Percentiles rank a stretch among this genome's conserved stretches.
phyloP scores from a whole-genome alignment of 2,888 invertebrate species.

The Isoperla grammatica region DNA sequence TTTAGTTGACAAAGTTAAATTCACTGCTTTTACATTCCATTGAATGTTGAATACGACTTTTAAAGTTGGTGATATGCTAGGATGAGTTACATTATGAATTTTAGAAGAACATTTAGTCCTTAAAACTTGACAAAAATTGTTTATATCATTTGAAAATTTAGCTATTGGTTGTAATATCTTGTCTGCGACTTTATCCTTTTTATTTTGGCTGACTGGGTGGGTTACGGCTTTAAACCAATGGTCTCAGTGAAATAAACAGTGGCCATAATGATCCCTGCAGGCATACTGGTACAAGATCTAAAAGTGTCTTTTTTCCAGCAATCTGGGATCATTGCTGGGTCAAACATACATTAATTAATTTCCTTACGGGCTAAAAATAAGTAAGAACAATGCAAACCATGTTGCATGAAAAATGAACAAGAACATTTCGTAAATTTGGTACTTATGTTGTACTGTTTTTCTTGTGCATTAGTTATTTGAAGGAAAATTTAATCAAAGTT shows the following conservation, averaged over 20 bases:
- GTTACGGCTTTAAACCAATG: neutral
- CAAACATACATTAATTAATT: neutral
- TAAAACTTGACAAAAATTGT: too few relatives aligned
- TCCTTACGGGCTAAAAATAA: conserved; percentile 7
- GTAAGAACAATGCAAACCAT: conserved; percentile 9
- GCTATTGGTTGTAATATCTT: neutral
- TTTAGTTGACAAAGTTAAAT: too few relatives aligned
- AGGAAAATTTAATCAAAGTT: neutral
- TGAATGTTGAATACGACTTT: too few relatives aligned
- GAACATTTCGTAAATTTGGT: neutral
- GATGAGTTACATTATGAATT: too few relatives aligned
- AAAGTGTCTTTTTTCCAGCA: conserved; percentile 14
- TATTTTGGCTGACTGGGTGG: neutral
- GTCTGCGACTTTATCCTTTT: neutral
- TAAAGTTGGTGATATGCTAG: too few relatives aligned
- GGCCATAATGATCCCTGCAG: too few relatives aligned
- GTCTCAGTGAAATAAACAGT: neutral
- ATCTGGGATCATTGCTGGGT: neutral
- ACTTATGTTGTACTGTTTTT: neutral
- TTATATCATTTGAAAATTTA: too few relatives aligned
- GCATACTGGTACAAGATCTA: neutral
- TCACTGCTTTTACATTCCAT: too few relatives aligned
- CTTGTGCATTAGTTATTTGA: neutral
- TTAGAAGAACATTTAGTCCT: too few relatives aligned
- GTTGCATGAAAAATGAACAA: conserved; percentile 13